Evolutionary conservation across 2,113 vertebrate genomes (phyloP), one percentile per base, ranked within the genome.

Genomic region (Podarcis raffonei): DNA sequence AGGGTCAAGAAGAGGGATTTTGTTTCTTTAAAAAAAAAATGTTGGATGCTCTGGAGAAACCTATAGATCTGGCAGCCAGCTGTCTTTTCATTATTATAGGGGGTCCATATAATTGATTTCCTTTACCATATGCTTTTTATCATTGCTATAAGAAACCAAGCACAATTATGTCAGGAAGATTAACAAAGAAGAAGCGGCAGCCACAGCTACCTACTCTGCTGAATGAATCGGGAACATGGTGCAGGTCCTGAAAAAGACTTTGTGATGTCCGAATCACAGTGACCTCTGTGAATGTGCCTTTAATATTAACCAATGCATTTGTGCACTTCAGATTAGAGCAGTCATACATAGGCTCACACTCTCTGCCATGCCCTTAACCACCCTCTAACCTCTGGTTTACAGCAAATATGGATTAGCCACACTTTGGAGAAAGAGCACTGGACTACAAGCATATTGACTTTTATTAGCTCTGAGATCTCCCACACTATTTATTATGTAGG

Each of bases 41-140:
- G 92, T 92, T 95, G 89, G 95, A 94, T 96, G 92, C 91, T 95
- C 94, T 95, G 96, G 81, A 91, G 92, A 95, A 96, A 95, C 94
- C 91, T 93, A n/a, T 93, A 86, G 94, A 92, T 97, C 97, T 98
- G 97, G 96, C 95, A 96, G 90, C 95, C 97, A 98, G 97, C 97
- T 98, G 97, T 97, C 93, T 69, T 94, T 96, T 95, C 93, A 96
- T 95, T 95, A 95, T 96, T 97, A 94, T 80, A 86, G 91, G 92
- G 94, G 93, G 96, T 95, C 83, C 83, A 92, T 92, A 94, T 96
- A 96, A 96, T 95, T 94, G 95, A 96, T 94, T 97, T 95, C 76
- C 71, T 94, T 90, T 95, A 94, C 94, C 82, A 92, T 92, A 90
- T 94, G 93, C 93, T 94, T 87, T 93, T 93, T 91, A 93, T 87